A percentile compares a stretch with the other conserved stretches of the same genome.
Conservation (phyloP, 2,888 invertebrate species). For the Drosophila infuscata region DNA sequence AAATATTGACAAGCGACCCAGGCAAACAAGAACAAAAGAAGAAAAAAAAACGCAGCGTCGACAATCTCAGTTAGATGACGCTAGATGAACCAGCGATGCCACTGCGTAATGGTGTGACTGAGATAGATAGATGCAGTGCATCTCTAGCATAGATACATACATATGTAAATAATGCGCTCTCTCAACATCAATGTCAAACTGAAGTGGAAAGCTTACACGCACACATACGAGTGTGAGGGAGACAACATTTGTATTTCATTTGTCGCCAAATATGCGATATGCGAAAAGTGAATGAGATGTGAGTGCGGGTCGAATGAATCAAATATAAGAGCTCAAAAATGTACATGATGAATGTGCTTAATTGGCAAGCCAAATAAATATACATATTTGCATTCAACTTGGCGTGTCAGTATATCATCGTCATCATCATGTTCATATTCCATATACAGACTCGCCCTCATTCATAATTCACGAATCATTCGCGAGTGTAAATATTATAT, state of each 20-base stretch:
- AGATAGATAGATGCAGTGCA: slow-evolving; percentile 11
- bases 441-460: slow-evolving; percentile 13
- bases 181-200: slow-evolving; percentile 20
- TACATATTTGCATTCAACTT: slow-evolving; percentile 19
- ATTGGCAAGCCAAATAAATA: slow-evolving; percentile 3
- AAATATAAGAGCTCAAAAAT: neutral
- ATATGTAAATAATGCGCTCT: neutral
- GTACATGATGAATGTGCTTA: slow-evolving; percentile 18
- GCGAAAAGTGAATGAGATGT: neutral
- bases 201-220: slow-evolving; percentile 45
- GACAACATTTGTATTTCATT: neutral
- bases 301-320: neutral
- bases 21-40: slow-evolving; percentile 26
- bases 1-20: slow-evolving; percentile 65
- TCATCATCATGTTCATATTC: slow-evolving; percentile 5
- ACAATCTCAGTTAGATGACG: slow-evolving; percentile 46
- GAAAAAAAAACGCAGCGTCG: slow-evolving; percentile 12
- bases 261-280: slow-evolving; percentile 13
- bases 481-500: slow-evolving; percentile 22
- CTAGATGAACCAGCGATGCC: slow-evolving; percentile 2
- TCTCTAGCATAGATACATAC: neutral
- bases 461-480: slow-evolving; percentile 19
- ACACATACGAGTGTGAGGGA: slow-evolving; percentile 2
- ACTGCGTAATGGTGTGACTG: slow-evolving; percentile 24
- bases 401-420: slow-evolving; percentile 21